Base-by-base conservation (phyloP, 2,888 invertebrate species). In the Iselma pallidipennis region DNA sequence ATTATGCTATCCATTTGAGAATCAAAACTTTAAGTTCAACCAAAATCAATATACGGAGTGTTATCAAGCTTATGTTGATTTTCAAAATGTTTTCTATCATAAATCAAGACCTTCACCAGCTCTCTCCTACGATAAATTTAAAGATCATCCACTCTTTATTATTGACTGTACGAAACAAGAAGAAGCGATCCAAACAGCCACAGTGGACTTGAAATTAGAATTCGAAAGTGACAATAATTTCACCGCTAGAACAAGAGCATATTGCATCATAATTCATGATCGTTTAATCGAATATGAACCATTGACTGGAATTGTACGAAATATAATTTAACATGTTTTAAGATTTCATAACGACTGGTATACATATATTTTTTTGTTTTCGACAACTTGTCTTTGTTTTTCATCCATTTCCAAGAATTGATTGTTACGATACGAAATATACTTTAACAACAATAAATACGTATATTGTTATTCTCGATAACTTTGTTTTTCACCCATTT, bases 241-340 rank as follows among this genome's bases (percentile, higher is more conserved):
- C 61, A 63, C 64, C 2, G 57, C 45, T 25, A 61, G 71, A 52
- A 74, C 74, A 14, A 55, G 59, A 16, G 75, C 71, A n/a, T 74
- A 73, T 55, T 72, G 74, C 63, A 51, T 75, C 6, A 71, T 74
- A 29, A 59, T 76, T 19, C 71, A 74, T 63, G 63, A 71, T 69
- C 28, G 66, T 16, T 14, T 66, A 9, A 54, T 70, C 19, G 56
- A 67, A 58, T 68, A 70, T 54, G 59, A 57, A 53, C 68, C 65
- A n/a, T 45, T 68, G 9, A 70, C 59, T 21, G 68, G 56, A 37
- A 59, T 64, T 63, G 68, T 71, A 23, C 57, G 26, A 56, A 56
- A 28, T 28, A 28, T 28, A 7, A 5, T 28, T 9, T 28, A 28
- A 28, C 9, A 29, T 7, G n/a, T n/a, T n/a, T n/a, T n/a, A n/a